phyloP scores from a whole-genome alignment of 2,797 vertebrate species.

The Monodelphis domestica region DNA sequence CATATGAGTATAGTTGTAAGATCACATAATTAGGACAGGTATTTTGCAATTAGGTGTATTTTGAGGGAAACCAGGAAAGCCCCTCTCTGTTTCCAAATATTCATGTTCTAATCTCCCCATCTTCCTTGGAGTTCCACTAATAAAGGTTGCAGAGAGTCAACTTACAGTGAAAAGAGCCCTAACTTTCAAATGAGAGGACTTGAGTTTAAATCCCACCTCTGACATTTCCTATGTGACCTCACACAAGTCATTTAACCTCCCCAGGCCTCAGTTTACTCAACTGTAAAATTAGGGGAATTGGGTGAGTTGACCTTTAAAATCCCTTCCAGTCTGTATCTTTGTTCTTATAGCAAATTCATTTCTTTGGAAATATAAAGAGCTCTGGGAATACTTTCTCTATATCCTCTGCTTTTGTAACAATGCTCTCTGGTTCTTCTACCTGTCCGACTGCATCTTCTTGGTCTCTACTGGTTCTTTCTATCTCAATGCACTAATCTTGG shows the following conservation, averaged over 20 bases:
- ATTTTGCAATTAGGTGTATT: neutral
- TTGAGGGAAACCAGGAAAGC: neutral
- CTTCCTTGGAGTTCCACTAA: neutral
- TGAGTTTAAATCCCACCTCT: neutral
- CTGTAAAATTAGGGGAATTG: neutral
- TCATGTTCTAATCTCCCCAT: neutral
- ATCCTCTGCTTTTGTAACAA: neutral
- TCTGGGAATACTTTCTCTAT: neutral
- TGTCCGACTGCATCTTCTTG: neutral
- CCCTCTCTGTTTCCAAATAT: neutral
- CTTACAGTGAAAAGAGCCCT: neutral
- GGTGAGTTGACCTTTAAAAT: neutral
- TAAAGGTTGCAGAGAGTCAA: neutral
- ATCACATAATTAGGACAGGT: neutral
- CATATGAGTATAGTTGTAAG: neutral
- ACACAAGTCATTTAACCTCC: neutral
- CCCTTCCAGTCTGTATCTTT: neutral
- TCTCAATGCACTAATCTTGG: neutral
- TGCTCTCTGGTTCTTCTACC: neutral
- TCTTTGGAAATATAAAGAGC: neutral
- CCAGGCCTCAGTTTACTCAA: neutral
- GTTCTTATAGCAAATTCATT: neutral
- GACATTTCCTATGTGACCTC: neutral
- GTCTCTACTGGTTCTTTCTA: neutral
- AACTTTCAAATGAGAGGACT: neutral